phyloP scores from a whole-genome alignment of 2,797 vertebrate genomes.

The Sylvilagus floridanus region DNA sequence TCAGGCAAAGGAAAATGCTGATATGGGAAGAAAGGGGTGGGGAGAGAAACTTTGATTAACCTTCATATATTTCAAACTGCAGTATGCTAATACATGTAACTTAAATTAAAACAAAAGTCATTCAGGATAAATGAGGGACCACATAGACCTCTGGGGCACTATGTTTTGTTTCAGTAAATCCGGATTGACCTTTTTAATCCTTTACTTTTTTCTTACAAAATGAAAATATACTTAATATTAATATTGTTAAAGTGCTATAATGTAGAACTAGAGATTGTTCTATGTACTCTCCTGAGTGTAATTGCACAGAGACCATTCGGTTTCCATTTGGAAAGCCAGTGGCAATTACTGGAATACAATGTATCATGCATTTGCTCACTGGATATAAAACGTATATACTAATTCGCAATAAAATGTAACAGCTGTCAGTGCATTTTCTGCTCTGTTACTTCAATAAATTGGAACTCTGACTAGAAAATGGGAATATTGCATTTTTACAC shows the following conservation, averaged over 20 bases:
- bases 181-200: conserved; percentile 85
- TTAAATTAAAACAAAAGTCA: conserved; percentile 51
- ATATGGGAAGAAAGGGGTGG: conserved; percentile 55
- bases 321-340: conserved; percentile 94
- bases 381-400: conserved; percentile 98
- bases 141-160: not conserved
- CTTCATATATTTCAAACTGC: conserved; percentile 64
- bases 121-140: not conserved
- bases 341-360: conserved; percentile 99
- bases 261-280: conserved; percentile 94
- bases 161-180: conserved; percentile 12
- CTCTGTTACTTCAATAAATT: conserved; percentile 99
- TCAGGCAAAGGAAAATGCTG: conserved; percentile 57
- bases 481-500: conserved; percentile 95
- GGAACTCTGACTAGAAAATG: conserved; percentile 95
- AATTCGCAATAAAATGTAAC: conserved; percentile 99
- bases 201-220: conserved; percentile 78
- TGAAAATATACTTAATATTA: conserved; percentile 86
- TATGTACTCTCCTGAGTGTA: conserved; percentile 94
- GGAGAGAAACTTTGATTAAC: conserved; percentile 71
- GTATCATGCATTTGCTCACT: conserved; percentile 94
- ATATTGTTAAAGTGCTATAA: conserved; percentile 91
- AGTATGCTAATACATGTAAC: not conserved
- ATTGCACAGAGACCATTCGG: conserved; percentile 94
- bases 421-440: conserved; percentile 99